Evolutionary conservation across 2,113 vertebrate genomes (phyloP), one percentile per base, ranked within the genome.

Genomic region (Psammodynastes pulverulentus): DNA sequence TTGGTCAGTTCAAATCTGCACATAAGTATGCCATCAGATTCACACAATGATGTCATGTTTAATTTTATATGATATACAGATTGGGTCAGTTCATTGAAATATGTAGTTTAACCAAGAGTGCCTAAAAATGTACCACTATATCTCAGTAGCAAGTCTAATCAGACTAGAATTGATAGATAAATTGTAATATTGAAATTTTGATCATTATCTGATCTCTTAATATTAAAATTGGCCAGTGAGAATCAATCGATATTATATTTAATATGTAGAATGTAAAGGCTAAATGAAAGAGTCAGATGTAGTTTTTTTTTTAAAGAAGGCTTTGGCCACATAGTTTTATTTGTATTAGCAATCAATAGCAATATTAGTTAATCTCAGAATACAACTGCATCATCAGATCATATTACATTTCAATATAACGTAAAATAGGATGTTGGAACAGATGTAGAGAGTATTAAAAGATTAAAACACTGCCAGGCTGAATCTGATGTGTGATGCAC

Each of bases 241-340:
- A 94, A 56, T 90, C 72, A 51, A 52, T 1, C 53, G 5, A 87
- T 9, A 12, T 39, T 89, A 88, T 91, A 0, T 67, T 87, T 84
- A 85, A 92, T 72, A 62, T 34, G 62, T 91, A 93, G 7, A 51
- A 12, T 87, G 43, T n/a, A 88, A 62, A 52, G 23, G 23, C 23
- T 91, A 94, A 51, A 95, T 79, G 94, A 89, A 85, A 79, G 13
- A 94, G 17, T 89, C 46, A 84, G 95, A 95, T 87, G 15, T 89
- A 49, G 17, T 8, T 17, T 89, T 87, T 89, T 87, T 72, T 39
- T 79, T 1, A 87, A 56, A 13, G 29, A 92, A 84, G 92, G 56
- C 72, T 56, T 87, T 96, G 96, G 92, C 88, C 92, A 93, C 91
- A 91, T 95, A 87, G 58, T 93, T 97, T 97, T 97, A 97, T 98